These are phyloP conservation scores for Zygothrica quintamaculata DNA, from an alignment of 2,888 invertebrate genomes.

Conservation along the genomic window DNA sequence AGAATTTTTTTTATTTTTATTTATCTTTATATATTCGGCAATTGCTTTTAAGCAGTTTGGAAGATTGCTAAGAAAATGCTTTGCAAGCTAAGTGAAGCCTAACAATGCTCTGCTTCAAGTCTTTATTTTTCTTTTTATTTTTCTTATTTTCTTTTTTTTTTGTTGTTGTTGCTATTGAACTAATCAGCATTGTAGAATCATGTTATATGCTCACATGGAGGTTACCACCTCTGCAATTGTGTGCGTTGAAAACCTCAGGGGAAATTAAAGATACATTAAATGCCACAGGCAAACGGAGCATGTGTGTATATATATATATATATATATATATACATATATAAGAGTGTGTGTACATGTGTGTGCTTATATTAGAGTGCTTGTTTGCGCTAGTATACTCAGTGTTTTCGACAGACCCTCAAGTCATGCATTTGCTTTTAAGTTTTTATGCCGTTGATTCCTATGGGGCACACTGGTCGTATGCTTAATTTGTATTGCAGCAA, in stretches of 20 bases:
- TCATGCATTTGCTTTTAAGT: conserved; percentile 35
- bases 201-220: conserved; percentile 39
- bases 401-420: conserved; percentile 32
- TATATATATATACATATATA: not conserved
- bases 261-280: conserved; percentile 80
- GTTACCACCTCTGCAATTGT: conserved; percentile 64
- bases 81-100: no score
- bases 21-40: no score
- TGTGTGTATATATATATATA: conserved; percentile 28
- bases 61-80: no score
- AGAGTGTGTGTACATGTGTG: conserved; percentile 8
- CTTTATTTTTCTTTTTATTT: no score
- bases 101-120: no score
- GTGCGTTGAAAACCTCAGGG: conserved; percentile 72
- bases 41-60: no score
- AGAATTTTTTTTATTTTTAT: no score
- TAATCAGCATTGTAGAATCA: conserved; percentile 36
- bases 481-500: conserved; percentile 39
- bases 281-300: conserved; percentile 61
- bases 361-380: conserved; percentile 4
- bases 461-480: conserved; percentile 26
- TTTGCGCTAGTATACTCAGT: conserved; percentile 13
- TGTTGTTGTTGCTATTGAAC: conserved; percentile 34
- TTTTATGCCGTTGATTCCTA: conserved; percentile 31
- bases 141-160: no score